Conservation (phyloP, 2,797 vertebrate species). For the Champsocephalus gunnari region DNA sequence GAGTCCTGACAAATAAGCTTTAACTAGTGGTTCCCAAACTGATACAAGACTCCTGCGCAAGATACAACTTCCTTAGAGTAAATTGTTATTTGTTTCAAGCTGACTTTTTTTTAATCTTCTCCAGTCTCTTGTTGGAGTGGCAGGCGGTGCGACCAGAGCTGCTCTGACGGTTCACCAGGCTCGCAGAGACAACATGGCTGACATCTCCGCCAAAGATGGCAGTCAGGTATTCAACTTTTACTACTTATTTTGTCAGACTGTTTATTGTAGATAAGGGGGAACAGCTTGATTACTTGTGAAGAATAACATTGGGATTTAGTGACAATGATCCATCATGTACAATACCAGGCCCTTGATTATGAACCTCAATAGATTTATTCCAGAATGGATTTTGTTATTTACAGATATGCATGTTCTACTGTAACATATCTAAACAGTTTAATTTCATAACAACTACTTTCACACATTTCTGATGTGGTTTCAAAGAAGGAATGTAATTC, state of each 20-base stretch:
- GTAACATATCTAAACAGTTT: not conserved
- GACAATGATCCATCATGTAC: not conserved
- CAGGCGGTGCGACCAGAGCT: slow-evolving; percentile 92
- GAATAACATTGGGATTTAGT: no score
- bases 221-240: slow-evolving; percentile 86
- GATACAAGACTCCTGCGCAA: no score
- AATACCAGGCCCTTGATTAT: not conserved
- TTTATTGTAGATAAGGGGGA: not conserved
- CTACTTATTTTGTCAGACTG: not conserved
- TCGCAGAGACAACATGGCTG: slow-evolving; percentile 94
- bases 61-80: not conserved
- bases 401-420: not conserved
- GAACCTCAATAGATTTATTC: not conserved
- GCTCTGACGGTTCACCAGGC: slow-evolving; percentile 94
- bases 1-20: not conserved
- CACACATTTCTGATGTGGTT: no score
- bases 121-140: slow-evolving; percentile 92
- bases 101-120: not conserved
- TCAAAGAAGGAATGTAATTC: not conserved
- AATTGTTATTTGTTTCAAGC: no score
- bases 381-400: not conserved
- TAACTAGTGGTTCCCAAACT: not conserved
- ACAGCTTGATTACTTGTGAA: not conserved
- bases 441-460: not conserved
- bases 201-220: slow-evolving; percentile 94